Evolutionary conservation across 2,797 vertebrate species (phyloP).

Genomic region (Numenius phaeopus): DNA sequence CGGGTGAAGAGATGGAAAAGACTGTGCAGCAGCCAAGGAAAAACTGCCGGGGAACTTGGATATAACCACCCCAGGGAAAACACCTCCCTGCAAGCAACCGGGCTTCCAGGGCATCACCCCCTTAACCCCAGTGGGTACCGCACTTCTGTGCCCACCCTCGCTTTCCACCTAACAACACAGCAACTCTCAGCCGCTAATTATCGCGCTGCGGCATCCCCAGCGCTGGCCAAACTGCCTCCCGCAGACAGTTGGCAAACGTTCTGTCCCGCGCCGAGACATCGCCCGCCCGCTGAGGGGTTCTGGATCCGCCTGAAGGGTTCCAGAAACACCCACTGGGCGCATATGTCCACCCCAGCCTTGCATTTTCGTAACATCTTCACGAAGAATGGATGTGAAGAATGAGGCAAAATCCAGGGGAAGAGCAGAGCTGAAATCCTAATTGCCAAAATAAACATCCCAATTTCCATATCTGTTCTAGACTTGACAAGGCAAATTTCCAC

Average conservation of each 20-base stretch:
- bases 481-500: background rate
- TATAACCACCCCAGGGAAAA: accelerated
- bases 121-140: accelerated
- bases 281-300: too few relatives aligned
- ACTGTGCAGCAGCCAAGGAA: accelerated
- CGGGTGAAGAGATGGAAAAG: accelerated
- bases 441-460: background rate
- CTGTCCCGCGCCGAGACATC: too few relatives aligned
- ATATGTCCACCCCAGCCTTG: background rate
- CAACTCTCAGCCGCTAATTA: background rate
- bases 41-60: accelerated
- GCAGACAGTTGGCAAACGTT: too few relatives aligned
- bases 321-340: background rate
- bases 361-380: too few relatives aligned
- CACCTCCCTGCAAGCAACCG: too few relatives aligned
- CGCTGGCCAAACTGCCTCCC: too few relatives aligned
- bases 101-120: accelerated
- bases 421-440: background rate
- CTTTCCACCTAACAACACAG: accelerated
- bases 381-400: background rate
- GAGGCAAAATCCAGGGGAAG: too few relatives aligned
- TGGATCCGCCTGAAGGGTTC: background rate
- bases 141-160: accelerated
- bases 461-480: background rate
- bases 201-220: too few relatives aligned